Evolutionary conservation across 2,888 invertebrate genomes (phyloP), one percentile per base, ranked within the genome.

Genomic region (Drosophila glabriapex): DNA sequence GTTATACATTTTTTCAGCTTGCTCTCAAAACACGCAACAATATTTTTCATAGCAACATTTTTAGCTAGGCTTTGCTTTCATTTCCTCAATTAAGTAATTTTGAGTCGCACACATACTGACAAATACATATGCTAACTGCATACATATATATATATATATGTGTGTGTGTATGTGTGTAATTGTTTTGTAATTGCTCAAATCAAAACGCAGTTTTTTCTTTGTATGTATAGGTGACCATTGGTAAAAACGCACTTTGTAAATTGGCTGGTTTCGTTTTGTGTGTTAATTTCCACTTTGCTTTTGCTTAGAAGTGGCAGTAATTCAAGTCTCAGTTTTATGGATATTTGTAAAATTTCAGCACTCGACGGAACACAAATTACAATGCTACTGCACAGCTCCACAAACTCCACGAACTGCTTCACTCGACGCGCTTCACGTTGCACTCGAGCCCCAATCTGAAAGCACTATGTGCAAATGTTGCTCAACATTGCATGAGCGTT

Each of bases 1-100:
- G 68, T 74, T 80, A 76, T 82, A 69, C 77, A 81, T 76, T 85
- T 86, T 85, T 83, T 84, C 67, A 86, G 71, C 73, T 70, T 58
- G 59, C 61, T 76, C 74, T 77, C 55, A 62, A 75, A 79, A 71
- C 87, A 85, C 78, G 85, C 85, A 85, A 85, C 68, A 58, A 80
- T 72, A 74, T 80, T 75, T 73, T 78, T 74, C 12, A 63, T 69
- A 68, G 61, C 61, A 74, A 72, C 61, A 66, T 59, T 56, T 73
- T 52, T 35, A 52, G 31, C 37, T 37, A 22, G 33, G 58, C 33
- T 71, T 66, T 64, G 67, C 77, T 84, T 85, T 83, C 79, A 86
- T 85, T 85, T 85, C 85, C 85, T 78, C 73, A 85, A 73, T 72
- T 77, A 64, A 79, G 55, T 72, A 35, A 75, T 67, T 56, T 55